Evolutionary conservation across 2,797 vertebrate species (phyloP), one percentile per base, ranked within the genome.

Genomic region (Delichon dasypus): DNA sequence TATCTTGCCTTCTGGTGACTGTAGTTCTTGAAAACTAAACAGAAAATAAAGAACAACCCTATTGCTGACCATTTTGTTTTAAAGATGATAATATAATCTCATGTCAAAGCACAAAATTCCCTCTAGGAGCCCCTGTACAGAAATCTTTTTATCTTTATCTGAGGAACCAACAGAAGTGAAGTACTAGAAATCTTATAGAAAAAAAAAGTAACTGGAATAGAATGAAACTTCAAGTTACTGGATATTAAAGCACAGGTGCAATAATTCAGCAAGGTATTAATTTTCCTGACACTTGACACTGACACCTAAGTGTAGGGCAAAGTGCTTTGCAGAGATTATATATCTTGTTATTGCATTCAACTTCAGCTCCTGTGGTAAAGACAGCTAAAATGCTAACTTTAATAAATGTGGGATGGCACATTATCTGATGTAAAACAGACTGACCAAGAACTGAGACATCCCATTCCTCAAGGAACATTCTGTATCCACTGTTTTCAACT

Each of bases 321-420:
- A 84, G 21, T 57, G 66, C 44, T 76, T 44, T 29, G 47, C n/a
- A 60, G 51, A 32, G 32, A 73, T 70, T 48, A 44, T 13, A 0
- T 4, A 48, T 21, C 77, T 72, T 32, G 14, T 32, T 87, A 42
- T 13, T 66, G 34, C 14, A 34, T 26, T 84, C 58, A 72, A 44
- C 62, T 84, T 81, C 73, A 72, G 58, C 40, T 90, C 40, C 60
- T 32, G 32, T 16, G 36, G 44, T 10, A 73, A 70, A 81, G 74
- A 38, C 18, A 73, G 64, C 21, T 79, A 62, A 81, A 93, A 89
- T 3, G 15, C 16, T 51, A 48, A 48, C 40, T 64, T 51, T 13
- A 74, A 67, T 40, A 34, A 67, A 64, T 7, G 1, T 5, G 12
- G 27, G 18, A 65, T 6, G 4, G 38, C 51, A 73, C 2, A 0